Evolutionary conservation across 2,113 vertebrate genomes (phyloP).

Genomic region (Clarias magur): DNA sequence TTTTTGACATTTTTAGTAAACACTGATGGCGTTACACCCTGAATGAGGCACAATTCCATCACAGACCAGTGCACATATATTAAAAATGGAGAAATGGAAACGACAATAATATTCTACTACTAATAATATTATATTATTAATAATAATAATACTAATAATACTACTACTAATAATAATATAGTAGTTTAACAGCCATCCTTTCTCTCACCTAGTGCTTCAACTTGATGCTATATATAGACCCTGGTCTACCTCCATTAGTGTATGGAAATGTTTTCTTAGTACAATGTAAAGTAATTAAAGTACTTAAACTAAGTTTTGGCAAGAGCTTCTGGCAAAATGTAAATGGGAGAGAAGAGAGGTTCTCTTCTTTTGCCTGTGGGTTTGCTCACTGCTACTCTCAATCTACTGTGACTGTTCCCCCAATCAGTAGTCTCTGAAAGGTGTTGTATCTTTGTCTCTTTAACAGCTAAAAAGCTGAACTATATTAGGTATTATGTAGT

Average conservation of each 20-base stretch:
- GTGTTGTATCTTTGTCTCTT: not conserved
- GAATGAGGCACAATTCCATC: not conserved
- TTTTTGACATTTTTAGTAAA: not conserved
- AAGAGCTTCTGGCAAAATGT: not conserved
- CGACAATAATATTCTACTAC: not conserved
- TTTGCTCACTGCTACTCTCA: conserved; percentile 1
- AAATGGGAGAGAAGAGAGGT: conserved; percentile 2
- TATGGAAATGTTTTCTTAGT: not conserved
- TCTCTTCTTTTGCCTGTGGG: not conserved
- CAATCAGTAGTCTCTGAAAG: not conserved
- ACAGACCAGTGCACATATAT: not conserved
- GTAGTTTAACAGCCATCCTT: not conserved
- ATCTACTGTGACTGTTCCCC: not conserved
- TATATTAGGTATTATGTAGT: not conserved
- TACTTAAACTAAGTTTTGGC: not conserved
- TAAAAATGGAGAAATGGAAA: not conserved
- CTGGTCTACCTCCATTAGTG: not conserved
- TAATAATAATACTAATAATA: not conserved
- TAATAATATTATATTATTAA: too few species aligned
- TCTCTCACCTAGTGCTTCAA: not conserved
- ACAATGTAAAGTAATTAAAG: not conserved
- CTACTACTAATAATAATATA: not conserved
- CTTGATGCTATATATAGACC: not conserved
- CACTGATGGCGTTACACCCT: not conserved
- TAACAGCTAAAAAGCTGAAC: not conserved